Evolutionary conservation across 30 jellyfish, hydroid and myxozoan species (phyloP).

Genomic region (Aurelia aurita complex sp. Pacific): DNA sequence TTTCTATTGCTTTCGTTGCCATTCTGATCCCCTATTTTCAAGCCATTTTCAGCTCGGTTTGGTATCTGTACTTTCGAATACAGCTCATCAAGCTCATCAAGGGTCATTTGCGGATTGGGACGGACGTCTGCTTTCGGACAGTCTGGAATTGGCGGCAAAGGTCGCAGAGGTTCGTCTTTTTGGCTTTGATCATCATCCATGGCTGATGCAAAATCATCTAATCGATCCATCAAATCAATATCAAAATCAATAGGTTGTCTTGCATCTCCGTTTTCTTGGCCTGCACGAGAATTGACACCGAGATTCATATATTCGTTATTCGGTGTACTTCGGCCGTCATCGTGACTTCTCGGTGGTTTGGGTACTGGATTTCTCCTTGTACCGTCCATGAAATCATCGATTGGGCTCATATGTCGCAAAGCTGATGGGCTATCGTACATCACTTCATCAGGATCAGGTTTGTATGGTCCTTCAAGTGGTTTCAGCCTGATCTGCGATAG

Average conservation of each 20-base stretch:
- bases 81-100: slow-evolving; percentile 54
- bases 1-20: neutral
- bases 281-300: neutral
- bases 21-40: neutral
- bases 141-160: slow-evolving; percentile 80
- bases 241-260: slow-evolving; percentile 55
- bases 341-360: slow-evolving; percentile 70
- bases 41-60: slow-evolving; percentile 7
- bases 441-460: neutral
- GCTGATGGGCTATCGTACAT: neutral
- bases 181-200: slow-evolving; percentile 33
- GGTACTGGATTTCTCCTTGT: slow-evolving; percentile 55
- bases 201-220: slow-evolving; percentile 60
- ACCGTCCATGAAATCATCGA: slow-evolving; percentile 36
- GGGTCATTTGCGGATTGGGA: slow-evolving; percentile 5
- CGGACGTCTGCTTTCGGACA: slow-evolving; percentile 21
- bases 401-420: slow-evolving; percentile 9
- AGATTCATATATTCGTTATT: slow-evolving; percentile 53
- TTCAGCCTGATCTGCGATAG: slow-evolving; percentile 42
- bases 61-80: slow-evolving; percentile 80
- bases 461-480: slow-evolving; percentile 16
- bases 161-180: slow-evolving; percentile 31
- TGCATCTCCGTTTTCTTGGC: neutral
- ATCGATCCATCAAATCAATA: slow-evolving; percentile 55
- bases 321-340: slow-evolving; percentile 28